Evolutionary conservation across 2,113 vertebrate genomes (phyloP).

Genomic region (Castor canadensis): DNA sequence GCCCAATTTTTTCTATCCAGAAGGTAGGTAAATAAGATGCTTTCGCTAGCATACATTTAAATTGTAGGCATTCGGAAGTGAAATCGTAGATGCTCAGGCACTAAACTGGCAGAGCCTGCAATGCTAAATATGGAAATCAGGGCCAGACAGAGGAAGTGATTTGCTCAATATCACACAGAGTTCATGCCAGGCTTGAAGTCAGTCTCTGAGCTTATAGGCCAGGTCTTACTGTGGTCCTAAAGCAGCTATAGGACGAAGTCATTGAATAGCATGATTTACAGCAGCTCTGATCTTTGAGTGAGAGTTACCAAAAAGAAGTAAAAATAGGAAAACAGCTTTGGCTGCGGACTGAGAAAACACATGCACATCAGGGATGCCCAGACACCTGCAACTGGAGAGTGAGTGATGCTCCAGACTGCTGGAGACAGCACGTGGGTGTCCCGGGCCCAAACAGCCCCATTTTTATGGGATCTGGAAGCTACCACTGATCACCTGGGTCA

Average conservation of each 20-base stretch:
- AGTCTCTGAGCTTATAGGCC: background rate
- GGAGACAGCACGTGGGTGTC: background rate
- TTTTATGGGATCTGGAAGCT: background rate
- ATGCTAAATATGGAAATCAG: background rate
- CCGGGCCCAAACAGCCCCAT: background rate
- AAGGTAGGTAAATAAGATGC: constrained; percentile 44
- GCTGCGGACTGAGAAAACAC: background rate
- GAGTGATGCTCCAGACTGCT: background rate
- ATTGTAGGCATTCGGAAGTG: background rate
- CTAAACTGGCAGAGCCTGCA: background rate
- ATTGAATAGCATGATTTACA: background rate
- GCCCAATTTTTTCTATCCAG: constrained; percentile 31
- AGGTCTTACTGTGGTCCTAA: background rate
- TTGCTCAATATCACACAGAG: background rate
- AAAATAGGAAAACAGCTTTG: background rate
- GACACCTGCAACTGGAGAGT: background rate
- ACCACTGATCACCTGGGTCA: background rate
- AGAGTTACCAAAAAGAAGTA: background rate
- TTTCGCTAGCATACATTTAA: constrained; percentile 20
- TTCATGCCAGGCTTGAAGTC: background rate
- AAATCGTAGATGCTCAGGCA: constrained; percentile 9
- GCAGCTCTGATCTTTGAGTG: background rate
- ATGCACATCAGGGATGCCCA: background rate
- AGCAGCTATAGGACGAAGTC: background rate
- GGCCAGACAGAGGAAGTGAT: background rate